Evolutionary conservation across 2,888 invertebrate species (phyloP).

Genomic region (Netelia virgata): DNA sequence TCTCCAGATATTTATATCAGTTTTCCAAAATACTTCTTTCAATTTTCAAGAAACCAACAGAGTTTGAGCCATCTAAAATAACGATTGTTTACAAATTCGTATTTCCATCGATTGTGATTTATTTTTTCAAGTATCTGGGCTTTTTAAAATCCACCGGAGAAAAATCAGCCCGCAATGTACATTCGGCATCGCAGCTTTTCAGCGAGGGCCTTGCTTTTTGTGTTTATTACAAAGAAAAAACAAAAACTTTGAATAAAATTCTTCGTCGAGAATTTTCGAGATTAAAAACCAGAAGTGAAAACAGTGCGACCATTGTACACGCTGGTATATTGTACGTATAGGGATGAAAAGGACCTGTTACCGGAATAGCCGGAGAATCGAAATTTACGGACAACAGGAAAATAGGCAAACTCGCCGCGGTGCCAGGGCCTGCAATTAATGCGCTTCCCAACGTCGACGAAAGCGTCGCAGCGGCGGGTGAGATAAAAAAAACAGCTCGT

Average conservation of each 20-base stretch:
- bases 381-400: slow-evolving; percentile 55
- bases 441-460: slow-evolving; percentile 38
- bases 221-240: neutral
- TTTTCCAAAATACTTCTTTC: no score
- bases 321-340: neutral
- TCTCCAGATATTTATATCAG: no score
- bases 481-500: slow-evolving; percentile 22
- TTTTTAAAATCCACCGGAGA: neutral
- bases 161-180: neutral
- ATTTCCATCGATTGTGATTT: no score
- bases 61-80: no score
- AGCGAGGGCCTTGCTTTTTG: no score
- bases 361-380: slow-evolving; percentile 23
- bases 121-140: no score
- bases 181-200: no score
- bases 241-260: neutral
- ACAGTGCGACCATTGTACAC: neutral
- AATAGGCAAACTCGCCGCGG: slow-evolving; percentile 35
- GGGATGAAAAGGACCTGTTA: neutral
- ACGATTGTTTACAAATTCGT: no score
- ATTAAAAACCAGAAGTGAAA: neutral
- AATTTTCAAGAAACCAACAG: no score
- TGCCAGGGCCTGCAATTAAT: slow-evolving; percentile 50
- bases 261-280: neutral
- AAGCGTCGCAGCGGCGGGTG: slow-evolving; percentile 8